Evolutionary conservation across 2,113 vertebrate genomes (phyloP).

Genomic region (Scopus umbretta): DNA sequence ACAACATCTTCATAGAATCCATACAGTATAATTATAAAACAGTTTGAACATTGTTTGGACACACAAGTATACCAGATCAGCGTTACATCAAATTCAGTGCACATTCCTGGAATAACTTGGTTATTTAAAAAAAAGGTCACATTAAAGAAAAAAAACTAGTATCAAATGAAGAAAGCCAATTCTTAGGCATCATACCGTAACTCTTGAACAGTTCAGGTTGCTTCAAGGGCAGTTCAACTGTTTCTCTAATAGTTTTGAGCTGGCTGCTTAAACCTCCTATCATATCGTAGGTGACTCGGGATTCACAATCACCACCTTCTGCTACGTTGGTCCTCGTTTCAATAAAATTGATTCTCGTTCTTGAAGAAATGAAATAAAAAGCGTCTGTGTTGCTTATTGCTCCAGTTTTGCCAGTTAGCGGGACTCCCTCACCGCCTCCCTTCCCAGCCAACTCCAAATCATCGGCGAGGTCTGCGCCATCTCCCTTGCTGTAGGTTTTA

Average conservation of each 20-base stretch:
- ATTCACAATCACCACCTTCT: conserved; percentile 19
- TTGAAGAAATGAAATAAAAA: conserved; percentile 84
- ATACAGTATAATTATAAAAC: background rate
- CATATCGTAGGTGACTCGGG: conserved; percentile 85
- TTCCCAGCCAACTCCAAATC: background rate
- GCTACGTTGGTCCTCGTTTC: background rate
- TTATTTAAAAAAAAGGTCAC: background rate
- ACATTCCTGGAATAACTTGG: background rate
- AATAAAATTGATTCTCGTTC: conserved; percentile 76
- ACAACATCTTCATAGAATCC: background rate
- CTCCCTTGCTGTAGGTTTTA: background rate
- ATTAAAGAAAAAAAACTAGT: background rate
- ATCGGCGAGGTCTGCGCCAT: background rate
- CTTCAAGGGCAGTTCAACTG: conserved; percentile 90
- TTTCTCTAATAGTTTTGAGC: conserved; percentile 85
- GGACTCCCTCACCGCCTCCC: background rate
- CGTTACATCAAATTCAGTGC: background rate
- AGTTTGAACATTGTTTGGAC: background rate
- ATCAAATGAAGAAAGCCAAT: background rate
- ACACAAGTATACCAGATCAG: background rate
- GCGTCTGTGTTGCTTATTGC: conserved; percentile 60
- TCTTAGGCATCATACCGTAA: conserved; percentile 77
- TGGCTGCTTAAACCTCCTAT: conserved; percentile 89
- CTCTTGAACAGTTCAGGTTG: conserved; percentile 85
- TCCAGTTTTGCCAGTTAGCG: conserved; percentile 32